Conservation (phyloP, 2,888 invertebrate genomes). For the Rhaphigaster nebulosa region DNA sequence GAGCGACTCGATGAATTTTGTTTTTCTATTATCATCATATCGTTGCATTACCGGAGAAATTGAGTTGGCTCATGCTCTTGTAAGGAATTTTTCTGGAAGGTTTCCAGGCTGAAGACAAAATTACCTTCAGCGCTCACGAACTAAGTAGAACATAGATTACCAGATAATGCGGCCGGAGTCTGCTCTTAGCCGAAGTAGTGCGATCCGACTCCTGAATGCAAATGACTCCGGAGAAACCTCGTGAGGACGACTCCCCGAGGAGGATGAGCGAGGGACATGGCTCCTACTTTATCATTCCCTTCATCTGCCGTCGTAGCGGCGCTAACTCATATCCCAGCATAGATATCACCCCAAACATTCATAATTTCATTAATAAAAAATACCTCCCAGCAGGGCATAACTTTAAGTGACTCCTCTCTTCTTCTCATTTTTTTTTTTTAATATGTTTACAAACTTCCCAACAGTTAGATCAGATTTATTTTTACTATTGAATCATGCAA, state of each 20-base stretch:
- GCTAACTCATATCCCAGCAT: conserved; percentile 14
- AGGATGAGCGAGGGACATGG: conserved; percentile 34
- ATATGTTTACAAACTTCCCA: conserved; percentile 36
- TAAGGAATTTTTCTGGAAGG: not conserved
- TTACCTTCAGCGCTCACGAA: not conserved
- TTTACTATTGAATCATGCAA: conserved; percentile 48
- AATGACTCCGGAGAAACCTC: conserved; percentile 15
- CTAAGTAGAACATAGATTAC: conserved; percentile 7
- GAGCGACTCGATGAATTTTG: too few relatives aligned
- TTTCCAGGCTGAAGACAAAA: not conserved
- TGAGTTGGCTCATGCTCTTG: not conserved
- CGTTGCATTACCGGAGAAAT: not conserved
- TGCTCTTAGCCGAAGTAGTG: not conserved
- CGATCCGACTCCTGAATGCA: conserved; percentile 29
- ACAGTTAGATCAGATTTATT: conserved; percentile 21
- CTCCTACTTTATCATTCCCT: not conserved
- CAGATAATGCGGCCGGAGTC: not conserved
- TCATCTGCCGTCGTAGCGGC: not conserved
- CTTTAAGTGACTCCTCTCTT: conserved; percentile 28
- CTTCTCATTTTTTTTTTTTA: not conserved
- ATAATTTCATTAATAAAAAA: conserved; percentile 33
- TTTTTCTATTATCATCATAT: not conserved
- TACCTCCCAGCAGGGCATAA: conserved; percentile 24
- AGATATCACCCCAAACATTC: not conserved
- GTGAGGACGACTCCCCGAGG: not conserved